Conservation (phyloP, 2,113 vertebrate species). For the Oceanites oceanicus region DNA sequence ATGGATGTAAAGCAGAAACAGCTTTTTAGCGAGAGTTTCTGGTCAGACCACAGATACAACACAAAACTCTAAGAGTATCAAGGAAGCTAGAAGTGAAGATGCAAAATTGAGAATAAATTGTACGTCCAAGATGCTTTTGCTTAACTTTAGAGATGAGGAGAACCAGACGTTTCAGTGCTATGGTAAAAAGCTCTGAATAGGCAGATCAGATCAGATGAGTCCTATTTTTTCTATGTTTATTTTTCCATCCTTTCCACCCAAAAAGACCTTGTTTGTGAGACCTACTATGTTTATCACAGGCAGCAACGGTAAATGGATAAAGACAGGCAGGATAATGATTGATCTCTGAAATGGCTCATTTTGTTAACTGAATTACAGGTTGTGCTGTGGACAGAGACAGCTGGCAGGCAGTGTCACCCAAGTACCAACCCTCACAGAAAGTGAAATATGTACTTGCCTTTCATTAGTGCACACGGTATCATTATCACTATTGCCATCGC, state of each 20-base stretch:
- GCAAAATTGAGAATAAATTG: background rate
- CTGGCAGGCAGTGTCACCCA: constrained; percentile 35
- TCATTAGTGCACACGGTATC: constrained; percentile 34
- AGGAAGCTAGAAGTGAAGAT: background rate
- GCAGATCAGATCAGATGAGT: background rate
- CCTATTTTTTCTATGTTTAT: background rate
- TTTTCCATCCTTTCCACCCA: background rate
- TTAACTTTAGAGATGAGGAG: background rate
- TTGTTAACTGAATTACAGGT: constrained; percentile 77
- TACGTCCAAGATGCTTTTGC: background rate
- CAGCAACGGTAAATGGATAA: constrained; percentile 33
- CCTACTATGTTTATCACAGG: constrained; percentile 12
- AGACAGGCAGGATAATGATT: constrained; percentile 46
- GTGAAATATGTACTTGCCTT: constrained; percentile 56
- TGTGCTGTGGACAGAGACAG: constrained; percentile 55
- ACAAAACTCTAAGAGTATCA: background rate
- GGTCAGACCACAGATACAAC: background rate
- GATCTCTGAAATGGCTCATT: constrained; percentile 67
- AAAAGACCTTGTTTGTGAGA: background rate
- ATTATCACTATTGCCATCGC: constrained; percentile 32
- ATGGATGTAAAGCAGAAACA: background rate
- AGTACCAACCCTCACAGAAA: constrained; percentile 18
- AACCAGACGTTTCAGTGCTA: background rate
- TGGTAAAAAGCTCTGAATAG: background rate
- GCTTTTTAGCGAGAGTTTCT: background rate